These are phyloP conservation scores for Apeira syringaria DNA, from an alignment of 2,888 invertebrate genomes.

Conservation along the genomic window DNA sequence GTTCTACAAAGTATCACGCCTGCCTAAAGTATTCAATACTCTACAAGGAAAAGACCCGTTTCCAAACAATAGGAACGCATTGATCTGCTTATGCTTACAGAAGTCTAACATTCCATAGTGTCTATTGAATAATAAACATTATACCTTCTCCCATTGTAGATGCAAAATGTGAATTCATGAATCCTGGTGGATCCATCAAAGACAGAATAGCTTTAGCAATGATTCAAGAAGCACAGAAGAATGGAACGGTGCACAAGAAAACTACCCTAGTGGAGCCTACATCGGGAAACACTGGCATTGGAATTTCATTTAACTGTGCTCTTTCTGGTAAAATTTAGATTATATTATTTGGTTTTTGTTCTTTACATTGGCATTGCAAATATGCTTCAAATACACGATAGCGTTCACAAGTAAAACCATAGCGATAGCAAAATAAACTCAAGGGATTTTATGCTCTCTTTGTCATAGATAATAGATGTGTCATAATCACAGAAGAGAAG, in stretches of 20 bases:
- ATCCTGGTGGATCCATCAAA: slow-evolving; percentile 97
- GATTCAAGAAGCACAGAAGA: slow-evolving; percentile 94
- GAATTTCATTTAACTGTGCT: slow-evolving; percentile 94
- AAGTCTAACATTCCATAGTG: no score
- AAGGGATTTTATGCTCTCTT: no score
- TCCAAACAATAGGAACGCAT: no score
- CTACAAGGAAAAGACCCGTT: no score
- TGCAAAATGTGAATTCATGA: slow-evolving; percentile 97
- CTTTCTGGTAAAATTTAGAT: slow-evolving; percentile 73
- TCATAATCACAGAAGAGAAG: slow-evolving; percentile 98
- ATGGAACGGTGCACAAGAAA: slow-evolving; percentile 91
- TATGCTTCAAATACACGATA: background rate
- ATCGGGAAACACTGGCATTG: slow-evolving; percentile 93
- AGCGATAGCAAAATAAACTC: no score
- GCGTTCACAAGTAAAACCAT: no score
- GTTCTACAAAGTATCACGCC: no score
- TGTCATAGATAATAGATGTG: slow-evolving; percentile 89
- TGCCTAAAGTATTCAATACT: no score
- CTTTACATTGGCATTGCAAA: background rate
- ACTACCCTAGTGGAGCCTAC: slow-evolving; percentile 95
- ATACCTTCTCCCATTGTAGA: slow-evolving; percentile 83
- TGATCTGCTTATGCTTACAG: no score
- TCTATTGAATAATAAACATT: no score
- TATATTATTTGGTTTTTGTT: background rate
- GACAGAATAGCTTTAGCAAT: slow-evolving; percentile 95